Evolutionary conservation across 2,888 invertebrate genomes (phyloP), one percentile per base, ranked within the genome.

Genomic region (Polietes domitor): DNA sequence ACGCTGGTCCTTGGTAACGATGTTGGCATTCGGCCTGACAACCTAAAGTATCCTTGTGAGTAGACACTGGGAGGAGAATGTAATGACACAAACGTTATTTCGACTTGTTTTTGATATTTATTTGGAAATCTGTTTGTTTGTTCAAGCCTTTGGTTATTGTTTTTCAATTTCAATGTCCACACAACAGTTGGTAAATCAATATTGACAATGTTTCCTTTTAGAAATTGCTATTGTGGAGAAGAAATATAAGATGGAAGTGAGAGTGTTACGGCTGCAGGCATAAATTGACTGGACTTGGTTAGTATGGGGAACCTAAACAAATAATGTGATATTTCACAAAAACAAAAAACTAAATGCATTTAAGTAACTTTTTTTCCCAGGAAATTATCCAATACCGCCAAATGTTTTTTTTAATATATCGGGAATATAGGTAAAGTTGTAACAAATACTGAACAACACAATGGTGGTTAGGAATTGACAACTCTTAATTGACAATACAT

Each of bases 111-210:
- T 86, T 82, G 85, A 86, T 86, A 86, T 87, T 87, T 86, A 86
- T 87, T 86, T 86, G 86, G 76, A 78, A 86, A 86, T 86, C 85
- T 84, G 72, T 80, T 24, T 85, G 80, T 85, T 87, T 83, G 63
- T 75, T 81, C 87, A 87, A 86, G 86, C 87, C 87, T 86, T 86
- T 78, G 86, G 87, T 82, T 87, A 87, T 87, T 87, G 87, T 86
- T 86, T 85, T 87, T 87, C 86, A 87, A 87, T 87, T 87, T 85
- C 77, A 86, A 83, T 86, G 87, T 86, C 85, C 86, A 87, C 86
- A 85, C 77, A 85, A 74, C 12, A 43, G 65, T 21, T 24, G 24
- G 43, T 43, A 41, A 68, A 41, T 15, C 19, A 68, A 68, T 68
- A 68, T 68, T 68, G 19, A 68, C 68, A 68, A 21, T 43, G 24